A percentile compares a stretch with the other conserved stretches of the same genome.
phyloP scores from a whole-genome alignment of 2,888 invertebrate species.

The Caenorhabditis wallacei region DNA sequence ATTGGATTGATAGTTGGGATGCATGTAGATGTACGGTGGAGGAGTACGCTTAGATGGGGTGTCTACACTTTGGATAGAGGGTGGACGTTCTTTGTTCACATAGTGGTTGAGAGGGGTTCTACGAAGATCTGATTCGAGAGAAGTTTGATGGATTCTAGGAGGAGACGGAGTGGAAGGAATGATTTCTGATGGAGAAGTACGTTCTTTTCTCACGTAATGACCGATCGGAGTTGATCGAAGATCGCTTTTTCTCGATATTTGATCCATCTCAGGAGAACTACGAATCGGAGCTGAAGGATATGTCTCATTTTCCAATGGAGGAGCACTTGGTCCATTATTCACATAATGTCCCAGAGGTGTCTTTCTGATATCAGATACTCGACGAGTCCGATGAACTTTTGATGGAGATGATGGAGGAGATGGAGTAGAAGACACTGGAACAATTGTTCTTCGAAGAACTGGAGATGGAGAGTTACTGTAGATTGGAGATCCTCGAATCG shows the following conservation, averaged over 20 bases:
- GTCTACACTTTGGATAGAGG: background rate
- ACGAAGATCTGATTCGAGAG: background rate
- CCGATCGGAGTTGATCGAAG: constrained; percentile 14
- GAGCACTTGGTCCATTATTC: background rate
- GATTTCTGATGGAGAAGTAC: background rate
- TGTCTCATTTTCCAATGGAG: background rate
- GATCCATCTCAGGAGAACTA: background rate
- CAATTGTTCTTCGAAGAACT: background rate
- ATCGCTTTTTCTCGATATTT: background rate
- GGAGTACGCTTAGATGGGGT: no score
- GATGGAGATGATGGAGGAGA: background rate
- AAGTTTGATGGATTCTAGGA: background rate
- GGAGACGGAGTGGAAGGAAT: background rate
- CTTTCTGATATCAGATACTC: constrained; percentile 3
- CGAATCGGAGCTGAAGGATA: background rate
- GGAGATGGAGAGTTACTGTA: constrained; percentile 2
- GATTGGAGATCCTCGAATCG: background rate
- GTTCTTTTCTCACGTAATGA: constrained; percentile 1
- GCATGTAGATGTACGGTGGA: background rate
- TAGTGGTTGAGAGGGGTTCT: constrained; percentile 1
- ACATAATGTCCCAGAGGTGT: constrained; percentile 20
- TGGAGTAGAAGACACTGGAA: no score
- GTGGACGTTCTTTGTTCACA: background rate
- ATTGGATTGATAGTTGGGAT: background rate
- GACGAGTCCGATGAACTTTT: background rate